phyloP scores from a whole-genome alignment of 2,888 invertebrate species.

The Strigamia crassipes region DNA sequence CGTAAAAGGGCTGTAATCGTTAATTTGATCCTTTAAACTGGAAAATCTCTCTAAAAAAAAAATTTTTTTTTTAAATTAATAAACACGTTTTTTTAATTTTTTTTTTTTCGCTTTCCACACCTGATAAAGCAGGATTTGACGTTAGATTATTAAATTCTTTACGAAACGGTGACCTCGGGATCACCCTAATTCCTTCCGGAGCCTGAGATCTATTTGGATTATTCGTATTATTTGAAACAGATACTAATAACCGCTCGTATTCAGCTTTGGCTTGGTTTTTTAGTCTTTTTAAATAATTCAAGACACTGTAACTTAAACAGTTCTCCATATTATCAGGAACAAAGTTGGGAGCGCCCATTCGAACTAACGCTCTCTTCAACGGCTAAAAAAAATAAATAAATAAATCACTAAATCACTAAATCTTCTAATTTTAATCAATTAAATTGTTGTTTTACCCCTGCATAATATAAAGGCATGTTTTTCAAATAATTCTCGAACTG shows the following conservation, averaged over 20 bases:
- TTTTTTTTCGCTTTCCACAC: constrained; percentile 53
- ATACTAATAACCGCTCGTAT: constrained; percentile 57
- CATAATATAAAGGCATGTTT: constrained; percentile 96
- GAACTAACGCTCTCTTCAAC: constrained; percentile 81
- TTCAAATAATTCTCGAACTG: constrained; percentile 93
- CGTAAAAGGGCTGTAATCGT: constrained; percentile 78
- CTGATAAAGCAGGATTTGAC: constrained; percentile 75
- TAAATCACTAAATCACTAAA: neutral
- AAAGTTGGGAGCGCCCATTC: constrained; percentile 83
- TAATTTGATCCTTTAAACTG: constrained; percentile 79
- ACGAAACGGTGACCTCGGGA: constrained; percentile 72
- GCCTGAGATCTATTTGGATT: constrained; percentile 55
- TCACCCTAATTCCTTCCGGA: constrained; percentile 75
- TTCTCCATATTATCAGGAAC: constrained; percentile 92
- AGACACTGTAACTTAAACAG: constrained; percentile 87
- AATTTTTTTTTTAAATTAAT: neutral
- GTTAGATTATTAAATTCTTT: constrained; percentile 71
- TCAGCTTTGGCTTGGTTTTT: constrained; percentile 73
- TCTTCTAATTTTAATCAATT: constrained; percentile 54
- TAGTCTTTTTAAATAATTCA: constrained; percentile 91
- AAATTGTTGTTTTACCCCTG: constrained; percentile 63
- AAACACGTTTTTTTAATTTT: too few species aligned
- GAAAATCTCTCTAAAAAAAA: constrained; percentile 65
- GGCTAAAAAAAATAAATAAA: constrained; percentile 67
- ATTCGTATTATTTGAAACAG: constrained; percentile 57